These are phyloP conservation scores for Tychaedon coryphoeus DNA, from an alignment of 2,113 vertebrate genomes.

Conservation along the genomic window DNA sequence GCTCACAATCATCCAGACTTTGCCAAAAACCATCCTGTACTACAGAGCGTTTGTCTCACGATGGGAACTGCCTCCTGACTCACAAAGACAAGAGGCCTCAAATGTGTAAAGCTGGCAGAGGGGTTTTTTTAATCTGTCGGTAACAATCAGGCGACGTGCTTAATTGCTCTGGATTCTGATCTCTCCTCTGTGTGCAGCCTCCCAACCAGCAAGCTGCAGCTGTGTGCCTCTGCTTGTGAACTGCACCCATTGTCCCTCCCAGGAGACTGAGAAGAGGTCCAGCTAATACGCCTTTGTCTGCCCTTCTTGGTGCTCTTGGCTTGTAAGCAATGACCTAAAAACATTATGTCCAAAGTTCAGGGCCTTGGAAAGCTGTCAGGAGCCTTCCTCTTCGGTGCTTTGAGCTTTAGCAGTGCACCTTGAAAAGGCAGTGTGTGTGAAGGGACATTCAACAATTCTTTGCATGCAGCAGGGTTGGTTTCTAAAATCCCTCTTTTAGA, in stretches of 20 bases:
- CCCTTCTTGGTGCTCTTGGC: background rate
- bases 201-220: background rate
- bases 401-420: background rate
- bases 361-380: background rate
- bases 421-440: background rate
- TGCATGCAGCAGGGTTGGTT: background rate
- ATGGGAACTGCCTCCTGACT: conserved; percentile 54
- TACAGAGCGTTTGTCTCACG: background rate
- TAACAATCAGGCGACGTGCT: background rate
- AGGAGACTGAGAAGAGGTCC: conserved; percentile 34
- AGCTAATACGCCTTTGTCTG: conserved; percentile 32
- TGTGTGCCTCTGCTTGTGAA: conserved; percentile 4
- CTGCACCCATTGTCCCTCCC: conserved; percentile 34
- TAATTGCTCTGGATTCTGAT: background rate
- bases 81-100: conserved; percentile 11
- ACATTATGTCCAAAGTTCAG: background rate
- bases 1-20: background rate
- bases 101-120: conserved; percentile 27
- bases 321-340: conserved; percentile 8
- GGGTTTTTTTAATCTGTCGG: conserved; percentile 6
- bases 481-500: background rate
- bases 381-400: background rate
- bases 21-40: conserved; percentile 64
- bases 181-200: background rate
- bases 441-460: background rate